Percentiles rank a stretch among this genome's conserved stretches.
Conservation (phyloP, 1,140 invertebrate species). For the Bombus confusus region DNA sequence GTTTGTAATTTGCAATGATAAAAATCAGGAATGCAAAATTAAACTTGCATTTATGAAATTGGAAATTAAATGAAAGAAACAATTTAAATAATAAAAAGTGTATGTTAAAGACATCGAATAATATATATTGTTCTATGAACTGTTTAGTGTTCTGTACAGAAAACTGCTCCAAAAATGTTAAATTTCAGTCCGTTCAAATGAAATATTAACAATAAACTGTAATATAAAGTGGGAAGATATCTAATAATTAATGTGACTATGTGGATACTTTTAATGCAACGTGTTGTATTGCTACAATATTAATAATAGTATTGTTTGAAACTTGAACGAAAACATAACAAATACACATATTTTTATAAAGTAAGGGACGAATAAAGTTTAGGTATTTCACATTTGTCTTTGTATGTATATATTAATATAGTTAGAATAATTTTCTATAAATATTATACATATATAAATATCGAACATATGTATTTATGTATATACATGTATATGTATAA, state of each 20-base stretch:
- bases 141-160: slow-evolving; percentile 53
- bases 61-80: slow-evolving; percentile 33
- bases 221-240: slow-evolving; percentile 53
- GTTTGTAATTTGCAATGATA: slow-evolving; percentile 16
- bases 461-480: slow-evolving; percentile 62
- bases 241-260: slow-evolving; percentile 59
- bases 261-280: slow-evolving; percentile 70
- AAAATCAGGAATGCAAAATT: slow-evolving; percentile 40
- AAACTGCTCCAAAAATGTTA: slow-evolving; percentile 51
- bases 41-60: slow-evolving; percentile 60
- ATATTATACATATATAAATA: slow-evolving; percentile 69
- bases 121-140: slow-evolving; percentile 46
- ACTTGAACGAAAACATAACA: slow-evolving; percentile 63
- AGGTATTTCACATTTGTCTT: slow-evolving; percentile 82
- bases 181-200: slow-evolving; percentile 52
- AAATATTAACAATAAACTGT: slow-evolving; percentile 54
- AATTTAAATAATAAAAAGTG: slow-evolving; percentile 67
- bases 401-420: slow-evolving; percentile 81
- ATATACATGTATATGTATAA: slow-evolving; percentile 64
- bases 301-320: slow-evolving; percentile 64
- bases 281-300: slow-evolving; percentile 67
- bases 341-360: slow-evolving; percentile 80
- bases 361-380: slow-evolving; percentile 73
- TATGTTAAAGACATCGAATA: slow-evolving; percentile 69
- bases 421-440: slow-evolving; percentile 81